Evolutionary conservation across 2,888 invertebrate species (phyloP).

Genomic region (Mallateleia sp.): DNA sequence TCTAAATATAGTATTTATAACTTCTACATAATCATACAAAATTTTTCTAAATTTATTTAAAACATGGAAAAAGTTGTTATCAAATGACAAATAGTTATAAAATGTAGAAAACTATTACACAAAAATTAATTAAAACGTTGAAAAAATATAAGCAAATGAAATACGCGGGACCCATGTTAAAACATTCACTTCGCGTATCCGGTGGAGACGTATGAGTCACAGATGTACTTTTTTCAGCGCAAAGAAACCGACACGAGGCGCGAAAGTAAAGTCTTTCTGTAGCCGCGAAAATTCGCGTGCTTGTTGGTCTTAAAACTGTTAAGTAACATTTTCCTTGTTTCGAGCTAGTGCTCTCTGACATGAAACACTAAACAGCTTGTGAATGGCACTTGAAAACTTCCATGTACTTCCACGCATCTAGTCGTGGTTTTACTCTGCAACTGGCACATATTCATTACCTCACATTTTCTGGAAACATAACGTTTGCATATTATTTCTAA

Average conservation of each 20-base stretch:
- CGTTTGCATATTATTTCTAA: conserved; percentile 75
- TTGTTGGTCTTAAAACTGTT: conserved; percentile 70
- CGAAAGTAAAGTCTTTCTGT: conserved; percentile 44
- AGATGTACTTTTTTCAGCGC: background rate
- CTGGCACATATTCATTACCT: conserved; percentile 74
- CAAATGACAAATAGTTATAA: too few relatives aligned
- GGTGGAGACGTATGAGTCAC: background rate
- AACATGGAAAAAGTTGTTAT: too few relatives aligned
- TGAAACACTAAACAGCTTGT: conserved; percentile 72
- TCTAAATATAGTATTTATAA: too few relatives aligned
- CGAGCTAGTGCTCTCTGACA: conserved; percentile 64
- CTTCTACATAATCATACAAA: too few relatives aligned
- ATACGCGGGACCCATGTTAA: too few relatives aligned
- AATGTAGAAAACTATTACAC: too few relatives aligned
- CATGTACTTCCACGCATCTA: conserved; percentile 68
- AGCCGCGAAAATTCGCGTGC: conserved; percentile 73
- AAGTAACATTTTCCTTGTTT: conserved; percentile 74
- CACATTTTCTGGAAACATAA: conserved; percentile 71
- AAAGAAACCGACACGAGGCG: conserved; percentile 23
- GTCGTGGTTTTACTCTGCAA: conserved; percentile 64
- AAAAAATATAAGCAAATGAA: background rate
- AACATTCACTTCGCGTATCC: too few relatives aligned
- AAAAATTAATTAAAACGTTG: too few relatives aligned
- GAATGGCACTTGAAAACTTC: conserved; percentile 76
- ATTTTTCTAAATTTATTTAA: too few relatives aligned